These are phyloP conservation scores for Margaritifera margaritifera DNA, from an alignment of 2,888 invertebrate genomes.

Conservation along the genomic window DNA sequence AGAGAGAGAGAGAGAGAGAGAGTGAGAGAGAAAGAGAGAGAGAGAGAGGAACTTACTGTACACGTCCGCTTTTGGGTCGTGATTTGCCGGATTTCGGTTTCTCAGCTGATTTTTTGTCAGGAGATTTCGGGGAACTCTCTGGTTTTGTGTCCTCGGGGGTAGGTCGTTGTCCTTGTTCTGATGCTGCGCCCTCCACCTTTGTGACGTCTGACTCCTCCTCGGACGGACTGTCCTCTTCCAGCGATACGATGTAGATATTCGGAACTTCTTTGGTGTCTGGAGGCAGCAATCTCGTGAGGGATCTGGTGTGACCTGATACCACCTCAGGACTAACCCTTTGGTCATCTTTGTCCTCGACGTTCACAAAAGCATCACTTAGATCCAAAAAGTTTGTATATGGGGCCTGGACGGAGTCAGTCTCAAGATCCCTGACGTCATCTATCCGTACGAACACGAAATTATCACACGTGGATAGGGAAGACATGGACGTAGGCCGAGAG, in stretches of 20 bases:
- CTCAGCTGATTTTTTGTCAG: no score
- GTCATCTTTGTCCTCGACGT: conserved; percentile 13
- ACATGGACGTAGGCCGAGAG: conserved; percentile 12
- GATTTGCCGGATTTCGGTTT: no score
- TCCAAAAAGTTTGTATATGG: conserved; percentile 7
- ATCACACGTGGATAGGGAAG: conserved; percentile 11
- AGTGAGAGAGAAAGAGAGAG: no score
- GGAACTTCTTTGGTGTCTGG: conserved; percentile 14
- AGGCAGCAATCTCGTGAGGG: conserved; percentile 11
- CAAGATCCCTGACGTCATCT: conserved; percentile 11
- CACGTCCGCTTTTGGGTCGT: no score
- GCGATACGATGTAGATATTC: conserved; percentile 21
- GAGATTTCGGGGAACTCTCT: neutral
- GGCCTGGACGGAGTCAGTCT: conserved; percentile 11
- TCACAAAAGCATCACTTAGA: conserved; percentile 24
- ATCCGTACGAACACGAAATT: conserved; percentile 28
- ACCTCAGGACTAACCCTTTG: neutral
- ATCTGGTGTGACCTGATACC: neutral
- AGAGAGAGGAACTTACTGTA: no score
- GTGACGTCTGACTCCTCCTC: conserved; percentile 22
- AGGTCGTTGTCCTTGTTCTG: conserved; percentile 3
- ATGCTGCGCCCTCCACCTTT: no score
- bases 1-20: no score
- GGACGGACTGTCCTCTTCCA: conserved; percentile 32
- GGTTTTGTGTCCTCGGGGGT: conserved; percentile 19